phyloP scores from a whole-genome alignment of 2,113 vertebrate genomes.

The Orthonyx spaldingii region DNA sequence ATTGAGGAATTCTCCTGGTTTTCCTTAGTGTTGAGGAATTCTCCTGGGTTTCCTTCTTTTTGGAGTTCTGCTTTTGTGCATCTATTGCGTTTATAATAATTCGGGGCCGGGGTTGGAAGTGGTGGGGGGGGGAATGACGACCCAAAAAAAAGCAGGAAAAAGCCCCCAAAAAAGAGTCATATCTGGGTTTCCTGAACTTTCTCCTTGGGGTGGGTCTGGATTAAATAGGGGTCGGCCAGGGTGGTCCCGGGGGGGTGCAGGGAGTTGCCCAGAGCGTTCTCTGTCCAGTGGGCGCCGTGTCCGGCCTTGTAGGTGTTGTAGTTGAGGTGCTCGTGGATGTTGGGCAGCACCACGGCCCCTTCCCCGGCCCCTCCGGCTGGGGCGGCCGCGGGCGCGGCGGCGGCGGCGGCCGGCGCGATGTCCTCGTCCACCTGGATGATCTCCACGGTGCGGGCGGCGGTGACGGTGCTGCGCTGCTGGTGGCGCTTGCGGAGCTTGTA shows the following conservation, averaged over 20 bases:
- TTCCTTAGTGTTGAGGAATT: neutral
- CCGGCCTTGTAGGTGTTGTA: conserved; percentile 90
- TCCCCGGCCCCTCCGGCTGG: conserved; percentile 79
- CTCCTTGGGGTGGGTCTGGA: conserved; percentile 94
- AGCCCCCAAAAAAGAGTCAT: conserved; percentile 72
- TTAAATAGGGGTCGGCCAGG: conserved; percentile 86
- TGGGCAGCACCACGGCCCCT: conserved; percentile 83
- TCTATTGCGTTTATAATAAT: conserved; percentile 85
- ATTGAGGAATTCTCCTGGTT: neutral
- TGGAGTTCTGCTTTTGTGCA: conserved; percentile 82
- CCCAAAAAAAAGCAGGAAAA: neutral
- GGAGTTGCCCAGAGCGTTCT: conserved; percentile 92
- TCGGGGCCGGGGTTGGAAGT: neutral
- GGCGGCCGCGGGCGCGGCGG: conserved; percentile 66
- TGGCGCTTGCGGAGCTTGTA: conserved; percentile 97
- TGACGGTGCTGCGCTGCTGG: conserved; percentile 92
- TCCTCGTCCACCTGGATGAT: conserved; percentile 94
- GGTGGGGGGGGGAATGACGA: neutral
- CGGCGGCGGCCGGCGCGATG: conserved; percentile 68
- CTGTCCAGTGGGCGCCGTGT: conserved; percentile 91
- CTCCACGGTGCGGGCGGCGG: conserved; percentile 89
- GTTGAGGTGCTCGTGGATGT: conserved; percentile 89
- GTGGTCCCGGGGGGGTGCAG: conserved; percentile 88
- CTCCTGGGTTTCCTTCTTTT: conserved; percentile 23
- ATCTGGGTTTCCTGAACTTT: conserved; percentile 99